A percentile compares a stretch with the other conserved stretches of the same genome.
Conservation (phyloP, 2,797 vertebrate genomes). For the Echiichthys vipera region DNA sequence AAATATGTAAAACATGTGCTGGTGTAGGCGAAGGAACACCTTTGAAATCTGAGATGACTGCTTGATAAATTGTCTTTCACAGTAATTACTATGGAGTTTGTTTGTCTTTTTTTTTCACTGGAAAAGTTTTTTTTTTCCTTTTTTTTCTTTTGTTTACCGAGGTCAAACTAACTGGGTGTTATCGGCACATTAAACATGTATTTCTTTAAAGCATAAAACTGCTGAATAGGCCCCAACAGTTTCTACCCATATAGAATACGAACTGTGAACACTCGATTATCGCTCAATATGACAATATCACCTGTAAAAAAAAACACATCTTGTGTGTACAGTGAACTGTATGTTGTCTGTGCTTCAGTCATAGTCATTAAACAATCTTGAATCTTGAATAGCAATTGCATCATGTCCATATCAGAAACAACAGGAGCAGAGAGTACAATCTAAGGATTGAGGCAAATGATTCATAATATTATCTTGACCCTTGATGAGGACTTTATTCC, state of each 20-base stretch:
- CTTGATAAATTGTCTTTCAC: slow-evolving; percentile 77
- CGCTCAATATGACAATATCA: no score
- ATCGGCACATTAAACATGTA: slow-evolving; percentile 10
- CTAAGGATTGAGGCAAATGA: background rate
- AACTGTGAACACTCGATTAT: no score
- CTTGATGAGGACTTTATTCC: slow-evolving; percentile 5
- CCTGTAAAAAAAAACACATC: no score
- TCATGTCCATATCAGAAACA: background rate
- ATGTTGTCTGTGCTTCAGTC: no score
- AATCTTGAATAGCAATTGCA: background rate
- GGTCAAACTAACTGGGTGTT: slow-evolving; percentile 31
- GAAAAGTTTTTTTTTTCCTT: slow-evolving; percentile 21
- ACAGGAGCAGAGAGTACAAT: background rate
- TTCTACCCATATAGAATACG: no score
- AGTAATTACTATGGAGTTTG: slow-evolving; percentile 61
- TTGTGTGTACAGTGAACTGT: no score
- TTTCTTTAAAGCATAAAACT: slow-evolving; percentile 1
- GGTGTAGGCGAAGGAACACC: slow-evolving; percentile 72
- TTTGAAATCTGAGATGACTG: slow-evolving; percentile 81
- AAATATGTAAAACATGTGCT: slow-evolving; percentile 73
- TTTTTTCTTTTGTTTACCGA: slow-evolving; percentile 34
- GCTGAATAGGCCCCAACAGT: background rate
- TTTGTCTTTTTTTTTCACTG: slow-evolving; percentile 11
- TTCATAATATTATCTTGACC: background rate
- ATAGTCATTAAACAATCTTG: no score